A percentile compares a stretch with the other conserved stretches of the same genome.
These are phyloP conservation scores for Alloscopus bannaensis DNA, from an alignment of 2,888 invertebrate species.

Conservation along the genomic window DNA sequence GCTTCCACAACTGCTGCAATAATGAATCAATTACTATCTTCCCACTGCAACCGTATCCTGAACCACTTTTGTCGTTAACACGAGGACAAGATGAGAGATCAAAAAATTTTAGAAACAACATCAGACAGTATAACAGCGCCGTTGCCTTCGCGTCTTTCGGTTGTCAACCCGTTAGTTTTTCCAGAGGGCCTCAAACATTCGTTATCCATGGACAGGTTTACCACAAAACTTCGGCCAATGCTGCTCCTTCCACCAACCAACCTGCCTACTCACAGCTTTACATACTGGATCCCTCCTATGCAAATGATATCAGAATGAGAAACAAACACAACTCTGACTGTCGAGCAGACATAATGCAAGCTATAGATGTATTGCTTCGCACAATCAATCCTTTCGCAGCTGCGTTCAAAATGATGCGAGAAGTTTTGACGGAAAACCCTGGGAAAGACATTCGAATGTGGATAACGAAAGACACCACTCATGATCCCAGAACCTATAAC, in stretches of 20 bases:
- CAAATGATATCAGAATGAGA: constrained; percentile 4
- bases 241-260: constrained; percentile 4
- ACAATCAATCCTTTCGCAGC: constrained; percentile 61
- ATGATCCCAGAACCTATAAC: constrained; percentile 66
- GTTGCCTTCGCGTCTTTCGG: constrained; percentile 67
- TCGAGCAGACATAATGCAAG: neutral
- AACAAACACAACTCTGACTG: constrained; percentile 36
- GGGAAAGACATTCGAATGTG: neutral
- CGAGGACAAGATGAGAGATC: neutral
- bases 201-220: constrained; percentile 70
- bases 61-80: constrained; percentile 11
- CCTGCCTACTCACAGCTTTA: constrained; percentile 48
- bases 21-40: constrained; percentile 37
- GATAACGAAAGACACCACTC: neutral
- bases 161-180: constrained; percentile 21
- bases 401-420: constrained; percentile 68
- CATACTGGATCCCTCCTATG: constrained; percentile 54
- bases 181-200: constrained; percentile 53
- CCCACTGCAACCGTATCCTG: neutral
- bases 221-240: constrained; percentile 51
- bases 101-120: constrained; percentile 34
- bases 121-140: constrained; percentile 52
- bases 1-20: constrained; percentile 36
- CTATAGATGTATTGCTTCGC: constrained; percentile 41
- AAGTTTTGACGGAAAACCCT: constrained; percentile 45